Percentiles rank a stretch among this genome's conserved stretches.
phyloP scores from a whole-genome alignment of 2,113 vertebrate species.

The Calyptommatus sinebrachiatus region DNA sequence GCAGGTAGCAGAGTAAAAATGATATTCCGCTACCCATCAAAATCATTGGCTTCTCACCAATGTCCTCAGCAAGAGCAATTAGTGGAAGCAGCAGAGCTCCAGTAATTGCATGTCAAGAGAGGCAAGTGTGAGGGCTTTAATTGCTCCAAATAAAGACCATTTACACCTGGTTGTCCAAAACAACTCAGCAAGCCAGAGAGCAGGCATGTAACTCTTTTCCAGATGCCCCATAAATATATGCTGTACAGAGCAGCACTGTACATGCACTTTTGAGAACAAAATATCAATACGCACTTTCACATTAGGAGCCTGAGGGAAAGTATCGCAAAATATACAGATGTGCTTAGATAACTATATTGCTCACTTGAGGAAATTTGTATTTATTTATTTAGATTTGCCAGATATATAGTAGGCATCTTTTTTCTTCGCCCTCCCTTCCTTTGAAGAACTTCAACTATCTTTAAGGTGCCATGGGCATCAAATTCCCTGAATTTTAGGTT shows the following conservation, averaged over 20 bases:
- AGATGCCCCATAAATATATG: conserved; percentile 91
- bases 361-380: conserved; percentile 78
- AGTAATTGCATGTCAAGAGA: conserved; percentile 94
- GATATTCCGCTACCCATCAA: conserved; percentile 93
- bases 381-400: conserved; percentile 79
- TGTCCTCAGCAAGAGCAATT: conserved; percentile 96
- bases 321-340: conserved; percentile 50
- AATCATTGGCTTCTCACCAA: conserved; percentile 95
- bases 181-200: conserved; percentile 73
- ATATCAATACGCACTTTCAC: conserved; percentile 76
- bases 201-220: conserved; percentile 75
- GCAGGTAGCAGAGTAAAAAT: conserved; percentile 93
- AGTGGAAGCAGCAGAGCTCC: conserved; percentile 88
- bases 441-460: conserved; percentile 77
- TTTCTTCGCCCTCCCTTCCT: neutral
- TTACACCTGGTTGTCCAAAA: conserved; percentile 87
- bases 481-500: conserved; percentile 83
- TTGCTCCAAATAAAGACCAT: conserved; percentile 89
- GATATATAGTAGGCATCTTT: conserved; percentile 77
- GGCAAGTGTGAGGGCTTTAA: conserved; percentile 91
- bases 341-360: conserved; percentile 57
- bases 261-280: conserved; percentile 67
- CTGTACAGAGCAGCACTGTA: conserved; percentile 60
- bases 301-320: conserved; percentile 70
- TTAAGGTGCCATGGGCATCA: conserved; percentile 75